These are phyloP conservation scores for Bostrychus sinensis DNA, from an alignment of 2,113 vertebrate genomes.

Conservation along the genomic window DNA sequence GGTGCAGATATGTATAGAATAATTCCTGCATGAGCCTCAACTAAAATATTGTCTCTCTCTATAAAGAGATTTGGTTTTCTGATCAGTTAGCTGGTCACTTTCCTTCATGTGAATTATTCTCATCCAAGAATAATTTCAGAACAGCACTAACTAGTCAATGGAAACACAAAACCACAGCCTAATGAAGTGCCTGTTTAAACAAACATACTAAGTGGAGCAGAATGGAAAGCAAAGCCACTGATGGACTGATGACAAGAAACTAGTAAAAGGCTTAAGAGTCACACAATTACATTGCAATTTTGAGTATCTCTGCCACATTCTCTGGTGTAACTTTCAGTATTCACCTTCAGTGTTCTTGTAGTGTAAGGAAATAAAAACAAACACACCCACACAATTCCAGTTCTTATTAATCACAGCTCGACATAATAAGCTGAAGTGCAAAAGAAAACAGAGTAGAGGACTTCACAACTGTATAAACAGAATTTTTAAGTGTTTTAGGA, in stretches of 20 bases:
- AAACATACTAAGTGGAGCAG: slow-evolving; percentile 8
- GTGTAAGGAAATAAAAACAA: neutral
- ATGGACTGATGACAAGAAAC: slow-evolving; percentile 18
- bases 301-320: neutral
- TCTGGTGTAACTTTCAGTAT: no score
- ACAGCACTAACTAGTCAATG: slow-evolving; percentile 1
- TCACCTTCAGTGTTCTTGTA: neutral
- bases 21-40: no score
- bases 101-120: slow-evolving; percentile 1
- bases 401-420: neutral
- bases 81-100: slow-evolving; percentile 18
- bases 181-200: slow-evolving; percentile 12
- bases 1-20: no score
- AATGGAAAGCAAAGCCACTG: slow-evolving; percentile 9
- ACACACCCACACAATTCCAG: neutral
- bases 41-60: no score
- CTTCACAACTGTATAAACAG: slow-evolving; percentile 6
- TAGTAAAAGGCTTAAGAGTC: neutral
- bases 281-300: neutral
- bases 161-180: slow-evolving; percentile 6
- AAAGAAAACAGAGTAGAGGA: neutral
- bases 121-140: neutral
- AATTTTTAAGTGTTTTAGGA: slow-evolving; percentile 1
- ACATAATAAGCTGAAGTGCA: neutral
- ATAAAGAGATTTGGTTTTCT: no score